These are phyloP conservation scores for Mungos mungo DNA, from an alignment of 2,113 vertebrate species.

Conservation along the genomic window DNA sequence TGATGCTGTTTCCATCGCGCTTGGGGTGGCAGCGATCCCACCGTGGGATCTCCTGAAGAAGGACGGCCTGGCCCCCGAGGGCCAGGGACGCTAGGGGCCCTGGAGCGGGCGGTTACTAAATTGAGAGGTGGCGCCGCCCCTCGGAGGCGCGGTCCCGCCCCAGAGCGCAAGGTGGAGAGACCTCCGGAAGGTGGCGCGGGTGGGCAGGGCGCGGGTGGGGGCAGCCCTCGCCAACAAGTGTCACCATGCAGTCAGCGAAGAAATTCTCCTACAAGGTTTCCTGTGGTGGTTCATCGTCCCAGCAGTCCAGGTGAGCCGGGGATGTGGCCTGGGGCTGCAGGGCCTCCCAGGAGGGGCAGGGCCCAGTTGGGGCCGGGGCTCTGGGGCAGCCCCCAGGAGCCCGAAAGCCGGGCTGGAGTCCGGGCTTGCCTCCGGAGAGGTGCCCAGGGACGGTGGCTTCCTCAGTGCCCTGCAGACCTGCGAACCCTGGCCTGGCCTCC, in stretches of 20 bases:
- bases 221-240: fast-evolving
- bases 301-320: not conserved
- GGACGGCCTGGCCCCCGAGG: fast-evolving
- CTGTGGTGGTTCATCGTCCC: not conserved
- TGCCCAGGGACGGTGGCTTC: not conserved
- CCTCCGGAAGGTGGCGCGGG: too few relatives aligned
- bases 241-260: fast-evolving
- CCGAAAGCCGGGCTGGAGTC: fast-evolving
- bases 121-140: fast-evolving
- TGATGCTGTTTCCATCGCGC: not conserved
- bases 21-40: fast-evolving
- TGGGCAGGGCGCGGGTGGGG: not conserved
- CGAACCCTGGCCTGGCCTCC: not conserved
- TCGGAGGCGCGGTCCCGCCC: fast-evolving
- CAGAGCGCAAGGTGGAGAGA: fast-evolving
- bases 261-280: not conserved
- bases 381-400: fast-evolving
- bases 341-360: not conserved
- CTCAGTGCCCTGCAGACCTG: fast-evolving
- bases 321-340: not conserved
- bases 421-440: not conserved
- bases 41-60: too few relatives aligned
- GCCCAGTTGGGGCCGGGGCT: fast-evolving
- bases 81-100: not conserved
- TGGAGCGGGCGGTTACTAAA: not conserved